These are phyloP conservation scores for Melanargia galathea DNA, from an alignment of 2,888 invertebrate genomes.

Conservation along the genomic window DNA sequence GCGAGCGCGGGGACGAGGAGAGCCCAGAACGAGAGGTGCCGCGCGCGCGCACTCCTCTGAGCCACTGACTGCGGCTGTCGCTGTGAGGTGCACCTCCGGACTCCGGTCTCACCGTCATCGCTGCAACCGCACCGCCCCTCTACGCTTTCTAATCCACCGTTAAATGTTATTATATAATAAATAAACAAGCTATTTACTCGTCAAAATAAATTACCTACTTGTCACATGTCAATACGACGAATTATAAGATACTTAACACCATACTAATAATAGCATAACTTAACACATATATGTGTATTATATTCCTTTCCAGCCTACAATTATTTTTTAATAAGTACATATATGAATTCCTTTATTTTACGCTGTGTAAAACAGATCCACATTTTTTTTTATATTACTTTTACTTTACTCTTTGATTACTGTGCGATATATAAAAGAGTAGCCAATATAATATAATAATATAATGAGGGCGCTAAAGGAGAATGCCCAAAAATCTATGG, in stretches of 20 bases:
- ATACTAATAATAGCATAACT: too few species aligned
- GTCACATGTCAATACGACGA: conserved; percentile 43
- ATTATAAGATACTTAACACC: too few species aligned
- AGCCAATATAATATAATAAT: too few species aligned
- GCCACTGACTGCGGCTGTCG: conserved; percentile 51
- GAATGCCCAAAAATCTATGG: too few species aligned
- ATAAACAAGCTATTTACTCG: conserved; percentile 56
- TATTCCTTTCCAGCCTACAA: conserved; percentile 1
- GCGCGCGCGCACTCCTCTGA: conserved; percentile 55
- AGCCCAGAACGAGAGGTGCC: conserved; percentile 46
- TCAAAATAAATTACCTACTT: conserved; percentile 43
- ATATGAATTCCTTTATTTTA: too few species aligned
- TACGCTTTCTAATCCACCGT: conserved; percentile 58
- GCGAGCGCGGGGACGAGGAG: conserved; percentile 45
- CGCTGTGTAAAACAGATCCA: too few species aligned
- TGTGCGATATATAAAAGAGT: too few species aligned
- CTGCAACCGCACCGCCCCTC: conserved; percentile 44
- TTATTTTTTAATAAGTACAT: background rate
- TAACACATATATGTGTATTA: background rate
- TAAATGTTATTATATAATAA: conserved; percentile 48
- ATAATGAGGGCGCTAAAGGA: too few species aligned
- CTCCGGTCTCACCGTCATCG: conserved; percentile 44
- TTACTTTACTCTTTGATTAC: too few species aligned
- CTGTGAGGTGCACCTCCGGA: conserved; percentile 24
- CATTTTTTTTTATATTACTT: too few species aligned